phyloP scores from a whole-genome alignment of 2,888 invertebrate species.

The Buathra laborator region DNA sequence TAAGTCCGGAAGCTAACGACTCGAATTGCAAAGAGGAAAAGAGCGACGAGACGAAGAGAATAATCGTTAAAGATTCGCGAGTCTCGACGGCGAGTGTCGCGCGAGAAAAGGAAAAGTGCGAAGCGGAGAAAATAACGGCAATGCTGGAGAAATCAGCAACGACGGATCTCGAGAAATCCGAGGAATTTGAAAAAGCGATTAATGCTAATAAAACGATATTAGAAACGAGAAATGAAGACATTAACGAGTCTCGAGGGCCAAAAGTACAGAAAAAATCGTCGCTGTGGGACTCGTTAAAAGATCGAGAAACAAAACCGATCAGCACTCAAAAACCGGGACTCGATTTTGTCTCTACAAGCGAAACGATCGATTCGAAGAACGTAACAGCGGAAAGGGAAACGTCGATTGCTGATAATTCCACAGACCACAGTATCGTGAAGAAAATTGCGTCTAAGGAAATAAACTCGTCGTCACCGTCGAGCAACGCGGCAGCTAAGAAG shows the following conservation, averaged over 20 bases:
- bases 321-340: slow-evolving; percentile 34
- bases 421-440: neutral
- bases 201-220: neutral
- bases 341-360: slow-evolving; percentile 29
- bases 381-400: neutral
- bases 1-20: slow-evolving; percentile 10
- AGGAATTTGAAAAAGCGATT: neutral
- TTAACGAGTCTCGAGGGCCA: neutral
- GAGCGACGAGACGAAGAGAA: slow-evolving; percentile 10
- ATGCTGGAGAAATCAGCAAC: slow-evolving; percentile 60
- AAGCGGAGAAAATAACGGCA: slow-evolving; percentile 42
- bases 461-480: slow-evolving; percentile 12
- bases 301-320: slow-evolving; percentile 59
- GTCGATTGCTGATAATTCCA: neutral
- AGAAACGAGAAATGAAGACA: neutral
- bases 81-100: slow-evolving; percentile 9
- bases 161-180: slow-evolving; percentile 23
- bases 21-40: slow-evolving; percentile 41
- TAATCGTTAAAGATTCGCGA: slow-evolving; percentile 27
- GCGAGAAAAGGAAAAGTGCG: slow-evolving; percentile 45
- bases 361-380: slow-evolving; percentile 13
- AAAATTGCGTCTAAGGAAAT: neutral
- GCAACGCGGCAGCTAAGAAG: slow-evolving; percentile 10
- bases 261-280: slow-evolving; percentile 43
- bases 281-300: slow-evolving; percentile 67